Base-by-base conservation (phyloP, 2,113 vertebrate genomes). In the Salminus brasiliensis region DNA sequence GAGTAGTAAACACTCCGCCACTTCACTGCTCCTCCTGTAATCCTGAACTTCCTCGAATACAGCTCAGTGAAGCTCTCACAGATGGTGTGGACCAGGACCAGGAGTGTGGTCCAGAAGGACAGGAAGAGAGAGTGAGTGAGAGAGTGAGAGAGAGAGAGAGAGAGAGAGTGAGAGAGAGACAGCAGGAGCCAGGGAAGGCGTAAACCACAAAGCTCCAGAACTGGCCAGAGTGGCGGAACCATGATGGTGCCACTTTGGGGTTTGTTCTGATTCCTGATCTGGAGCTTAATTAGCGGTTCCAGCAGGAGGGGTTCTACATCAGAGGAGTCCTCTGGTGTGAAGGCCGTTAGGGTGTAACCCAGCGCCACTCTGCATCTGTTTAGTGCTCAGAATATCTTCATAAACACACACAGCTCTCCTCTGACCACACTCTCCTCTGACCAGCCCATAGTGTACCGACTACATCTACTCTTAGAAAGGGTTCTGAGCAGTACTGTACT, bases 1-100 rank as follows among this genome's bases (percentile, higher is more conserved):
- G 87, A 85, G 89, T 84, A 86, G 91, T 91, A 89, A 91, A 91
- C 85, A 89, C 45, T 78, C 74, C 83, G 84, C 70, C 80, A 81
- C 83, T 72, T 73, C 59, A 76, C 30, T 75, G 85, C 85, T 84
- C 85, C 84, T 83, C 86, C 76, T 83, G 65, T 73, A 71, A 76
- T 75, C 39, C 75, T 36, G 81, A 65, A 74, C 81, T 80, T 81
- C 79, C 79, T 78, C 25, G 32, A 86, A 86, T 74, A 80, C 79
- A 83, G 83, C 57, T 41, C 16, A 66, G 75, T 62, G 60, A 81
- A 76, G 18, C 41, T 60, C 30, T 82, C 88, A 81, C 55, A 81
- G 76, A 87, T 85, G 76, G 34, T 45, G 52, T 67, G 60, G 34
- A 73, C 15, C 41, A 30, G 23, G 77, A 68, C 74, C 39, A 62